Conservation (phyloP, 2,888 invertebrate species). For the Acutogordius australiensis region DNA sequence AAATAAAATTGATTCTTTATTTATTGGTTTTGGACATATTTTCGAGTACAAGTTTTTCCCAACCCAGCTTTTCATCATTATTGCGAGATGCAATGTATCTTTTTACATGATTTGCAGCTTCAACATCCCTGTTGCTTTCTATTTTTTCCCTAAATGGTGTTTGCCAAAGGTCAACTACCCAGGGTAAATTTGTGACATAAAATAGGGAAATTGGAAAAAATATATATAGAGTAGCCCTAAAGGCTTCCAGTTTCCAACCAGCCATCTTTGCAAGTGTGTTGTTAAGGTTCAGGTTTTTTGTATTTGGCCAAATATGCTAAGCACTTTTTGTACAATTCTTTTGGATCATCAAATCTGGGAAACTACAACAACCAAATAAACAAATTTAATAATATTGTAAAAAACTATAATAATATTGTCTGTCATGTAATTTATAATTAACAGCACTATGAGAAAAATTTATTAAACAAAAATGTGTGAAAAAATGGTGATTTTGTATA, state of each 20-base stretch:
- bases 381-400: too few relatives aligned
- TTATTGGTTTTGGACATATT: too few relatives aligned
- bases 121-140: background rate
- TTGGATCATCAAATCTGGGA: background rate
- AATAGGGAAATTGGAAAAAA: background rate
- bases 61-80: too few relatives aligned
- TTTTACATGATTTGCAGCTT: background rate
- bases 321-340: background rate
- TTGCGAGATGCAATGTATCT: too few relatives aligned
- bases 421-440: too few relatives aligned
- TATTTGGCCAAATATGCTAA: background rate
- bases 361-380: too few relatives aligned
- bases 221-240: background rate
- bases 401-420: too few relatives aligned
- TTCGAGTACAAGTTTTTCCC: too few relatives aligned
- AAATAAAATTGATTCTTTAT: too few relatives aligned
- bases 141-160: background rate
- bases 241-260: slow-evolving; percentile 9
- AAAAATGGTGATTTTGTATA: too few relatives aligned
- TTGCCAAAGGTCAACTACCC: background rate
- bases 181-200: background rate
- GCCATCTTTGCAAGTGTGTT: background rate
- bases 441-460: too few relatives aligned
- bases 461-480: too few relatives aligned
- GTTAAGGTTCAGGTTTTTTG: background rate